These are phyloP conservation scores for Dicrurus megarhynchus DNA, from an alignment of 2,113 vertebrate species.

Conservation along the genomic window DNA sequence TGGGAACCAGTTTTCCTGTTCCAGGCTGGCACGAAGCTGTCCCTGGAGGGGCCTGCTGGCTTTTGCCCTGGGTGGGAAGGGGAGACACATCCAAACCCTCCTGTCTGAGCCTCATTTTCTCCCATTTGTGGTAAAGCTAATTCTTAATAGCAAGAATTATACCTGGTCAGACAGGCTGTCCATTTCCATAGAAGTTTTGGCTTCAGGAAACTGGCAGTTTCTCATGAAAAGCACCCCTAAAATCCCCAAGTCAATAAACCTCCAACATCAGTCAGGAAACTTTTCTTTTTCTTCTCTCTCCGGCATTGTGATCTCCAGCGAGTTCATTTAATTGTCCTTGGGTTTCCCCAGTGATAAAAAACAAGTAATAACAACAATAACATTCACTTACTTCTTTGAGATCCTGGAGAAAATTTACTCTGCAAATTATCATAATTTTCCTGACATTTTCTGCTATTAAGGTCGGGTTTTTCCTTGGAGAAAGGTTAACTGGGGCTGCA, in stretches of 20 bases:
- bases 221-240: not conserved
- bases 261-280: not conserved
- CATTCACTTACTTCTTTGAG: not conserved
- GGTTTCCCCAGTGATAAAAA: constrained; percentile 38
- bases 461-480: not conserved
- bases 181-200: not conserved
- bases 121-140: not conserved
- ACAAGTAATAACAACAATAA: not conserved
- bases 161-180: not conserved
- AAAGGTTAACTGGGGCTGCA: not conserved
- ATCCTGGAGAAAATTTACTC: not conserved
- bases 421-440: constrained; percentile 6
- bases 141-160: not conserved
- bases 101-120: not conserved
- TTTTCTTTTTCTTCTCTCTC: not conserved
- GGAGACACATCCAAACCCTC: not conserved
- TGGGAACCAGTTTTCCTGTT: not conserved
- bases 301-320: not conserved
- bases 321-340: constrained; percentile 33
- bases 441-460: not conserved
- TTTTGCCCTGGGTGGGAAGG: not conserved
- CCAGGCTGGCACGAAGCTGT: not conserved
- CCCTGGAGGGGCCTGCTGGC: not conserved
- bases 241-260: not conserved
- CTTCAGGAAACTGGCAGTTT: not conserved